Evolutionary conservation across 2,888 invertebrate species (phyloP).

Genomic region (Zele albiditarsus): DNA sequence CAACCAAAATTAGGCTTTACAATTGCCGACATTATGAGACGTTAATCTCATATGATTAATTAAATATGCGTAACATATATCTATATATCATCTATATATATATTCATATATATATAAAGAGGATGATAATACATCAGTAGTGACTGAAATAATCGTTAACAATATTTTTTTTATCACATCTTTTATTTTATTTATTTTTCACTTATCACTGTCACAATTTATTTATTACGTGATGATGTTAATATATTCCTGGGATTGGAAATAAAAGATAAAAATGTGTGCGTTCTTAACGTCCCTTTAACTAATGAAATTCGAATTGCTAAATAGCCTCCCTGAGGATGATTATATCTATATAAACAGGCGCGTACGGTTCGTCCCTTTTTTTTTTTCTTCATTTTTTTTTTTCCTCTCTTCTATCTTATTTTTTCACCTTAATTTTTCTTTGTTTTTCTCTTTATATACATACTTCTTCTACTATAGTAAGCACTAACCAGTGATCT

Average conservation of each 20-base stretch:
- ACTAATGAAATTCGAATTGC: neutral
- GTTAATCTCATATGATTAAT: conserved; percentile 74
- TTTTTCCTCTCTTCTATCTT: conserved; percentile 7
- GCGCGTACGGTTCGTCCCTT: no score
- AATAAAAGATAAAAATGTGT: neutral
- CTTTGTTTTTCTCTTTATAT: conserved; percentile 17
- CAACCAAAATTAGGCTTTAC: conserved; percentile 82
- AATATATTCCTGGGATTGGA: neutral
- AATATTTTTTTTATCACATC: neutral
- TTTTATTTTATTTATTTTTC: conserved; percentile 15
- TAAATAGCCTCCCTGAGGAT: conserved; percentile 27
- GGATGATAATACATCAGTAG: neutral
- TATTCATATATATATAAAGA: no score
- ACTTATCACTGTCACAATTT: conserved; percentile 7
- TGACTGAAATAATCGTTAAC: neutral
- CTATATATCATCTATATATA: no score
- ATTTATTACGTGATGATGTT: neutral
- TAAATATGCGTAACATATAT: neutral
- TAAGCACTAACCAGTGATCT: conserved; percentile 56
- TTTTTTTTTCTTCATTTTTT: no score
- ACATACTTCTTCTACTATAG: conserved; percentile 34
- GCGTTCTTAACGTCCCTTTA: neutral
- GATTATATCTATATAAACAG: no score
- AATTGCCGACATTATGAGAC: conserved; percentile 92
- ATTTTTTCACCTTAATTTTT: conserved; percentile 35